phyloP scores from a whole-genome alignment of 2,113 vertebrate species.

The Dasyurus viverrinus region DNA sequence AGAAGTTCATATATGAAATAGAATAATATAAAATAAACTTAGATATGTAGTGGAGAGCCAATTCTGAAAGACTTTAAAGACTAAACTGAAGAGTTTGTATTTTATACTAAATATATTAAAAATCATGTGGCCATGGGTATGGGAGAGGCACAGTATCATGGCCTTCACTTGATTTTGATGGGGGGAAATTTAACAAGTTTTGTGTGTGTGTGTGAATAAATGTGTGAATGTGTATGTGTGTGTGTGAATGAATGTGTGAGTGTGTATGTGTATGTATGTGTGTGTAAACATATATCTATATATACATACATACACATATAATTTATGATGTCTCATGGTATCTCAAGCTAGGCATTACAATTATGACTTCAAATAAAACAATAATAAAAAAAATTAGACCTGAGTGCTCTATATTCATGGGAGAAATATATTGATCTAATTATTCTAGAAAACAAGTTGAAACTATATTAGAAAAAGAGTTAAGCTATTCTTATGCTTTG shows the following conservation, averaged over 20 bases:
- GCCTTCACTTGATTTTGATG: neutral
- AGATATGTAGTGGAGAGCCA: neutral
- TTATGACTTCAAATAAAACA: neutral
- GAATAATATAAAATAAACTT: neutral
- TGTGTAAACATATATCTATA: too few species aligned
- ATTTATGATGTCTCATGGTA: neutral
- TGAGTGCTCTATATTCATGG: neutral
- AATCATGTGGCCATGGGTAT: neutral
- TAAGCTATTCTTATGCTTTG: neutral
- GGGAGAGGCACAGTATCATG: neutral
- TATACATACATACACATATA: neutral
- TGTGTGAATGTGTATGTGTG: too few species aligned
- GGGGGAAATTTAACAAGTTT: too few species aligned
- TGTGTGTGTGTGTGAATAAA: too few species aligned
- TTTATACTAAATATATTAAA: neutral
- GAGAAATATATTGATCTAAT: neutral
- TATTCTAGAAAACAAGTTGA: neutral
- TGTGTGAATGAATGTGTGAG: too few species aligned
- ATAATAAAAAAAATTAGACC: neutral
- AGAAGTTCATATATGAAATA: neutral
- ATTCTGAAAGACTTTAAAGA: neutral
- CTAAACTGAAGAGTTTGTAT: neutral
- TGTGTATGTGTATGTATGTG: neutral
- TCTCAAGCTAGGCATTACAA: neutral
- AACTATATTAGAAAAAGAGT: neutral